Evolutionary conservation across 2,113 vertebrate species (phyloP), one percentile per base, ranked within the genome.

Genomic region (Dissostichus mawsoni): DNA sequence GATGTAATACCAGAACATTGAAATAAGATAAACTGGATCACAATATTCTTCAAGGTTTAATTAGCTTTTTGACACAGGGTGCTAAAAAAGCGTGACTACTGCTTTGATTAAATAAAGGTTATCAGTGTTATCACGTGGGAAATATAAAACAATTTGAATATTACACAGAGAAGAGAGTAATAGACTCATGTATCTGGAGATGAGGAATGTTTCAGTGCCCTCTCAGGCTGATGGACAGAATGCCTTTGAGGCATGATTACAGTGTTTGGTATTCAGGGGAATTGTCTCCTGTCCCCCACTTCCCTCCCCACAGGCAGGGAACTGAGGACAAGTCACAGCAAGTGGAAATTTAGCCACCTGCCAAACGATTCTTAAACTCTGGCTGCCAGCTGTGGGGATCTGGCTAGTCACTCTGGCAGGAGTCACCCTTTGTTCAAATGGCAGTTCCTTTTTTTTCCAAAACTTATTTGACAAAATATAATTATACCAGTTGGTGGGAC

Each of bases 321-420:
- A 74, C 74, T 87, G 75, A 75, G 85, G 87, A 87, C 87, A 69
- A 89, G 92, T 92, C 86, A 62, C 81, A 84, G 83, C 90, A 68
- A 62, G 90, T 52, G n/a, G 80, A 80, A 76, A 36, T 23, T 70
- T 66, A 66, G 61, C 52, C 74, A 50, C 70, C 44, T 79, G 75
- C 67, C 85, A 84, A 80, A 80, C 33, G 67, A 63, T 78, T 55
- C 74, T 83, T 69, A 23, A 74, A 51, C 66, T 78, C 64, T 65
- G 79, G 50, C 59, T 69, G 78, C 59, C 66, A 84, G 64, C 79
- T 84, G 71, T 75, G 70, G 71, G 8, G 57, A 25, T 84, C 61
- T 83, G 82, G 74, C 81, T 13, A 70, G 58, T 25, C 11, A 18
- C 41, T 78, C 20, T 84, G 64, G 67, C 58, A 62, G 66, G 14